Percentiles rank a stretch among this genome's conserved stretches.
phyloP scores from a whole-genome alignment of 2,888 invertebrate species.

The Nymphalis polychloros region DNA sequence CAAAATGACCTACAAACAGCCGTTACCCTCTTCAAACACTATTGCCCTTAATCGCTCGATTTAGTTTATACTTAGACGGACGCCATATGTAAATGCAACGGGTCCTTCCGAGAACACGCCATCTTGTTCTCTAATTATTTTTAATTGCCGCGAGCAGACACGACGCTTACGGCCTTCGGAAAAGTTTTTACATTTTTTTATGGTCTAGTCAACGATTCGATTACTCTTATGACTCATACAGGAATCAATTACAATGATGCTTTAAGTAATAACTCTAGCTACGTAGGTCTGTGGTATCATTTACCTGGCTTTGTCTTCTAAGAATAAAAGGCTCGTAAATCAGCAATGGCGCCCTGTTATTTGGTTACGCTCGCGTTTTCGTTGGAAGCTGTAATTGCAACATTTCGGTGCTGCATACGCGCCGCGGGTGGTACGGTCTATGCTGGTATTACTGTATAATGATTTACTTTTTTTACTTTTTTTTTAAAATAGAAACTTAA shows the following conservation, averaged over 20 bases:
- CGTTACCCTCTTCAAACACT: conserved; percentile 78
- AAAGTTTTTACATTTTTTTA: conserved; percentile 69
- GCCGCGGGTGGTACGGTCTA: conserved; percentile 42
- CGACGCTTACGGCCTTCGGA: conserved; percentile 72
- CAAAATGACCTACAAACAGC: conserved; percentile 33
- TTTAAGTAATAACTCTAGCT: background rate
- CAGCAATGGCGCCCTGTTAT: conserved; percentile 78
- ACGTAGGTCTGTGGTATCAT: conserved; percentile 42
- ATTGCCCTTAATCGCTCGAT: conserved; percentile 77
- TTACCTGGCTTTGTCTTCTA: conserved; percentile 65
- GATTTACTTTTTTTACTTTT: conserved; percentile 20
- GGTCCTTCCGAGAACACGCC: conserved; percentile 77
- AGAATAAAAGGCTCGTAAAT: conserved; percentile 72
- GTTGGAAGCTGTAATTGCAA: conserved; percentile 47
- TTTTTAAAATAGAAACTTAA: background rate
- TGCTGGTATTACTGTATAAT: conserved; percentile 31
- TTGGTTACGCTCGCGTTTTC: conserved; percentile 65
- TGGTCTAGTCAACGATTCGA: conserved; percentile 76
- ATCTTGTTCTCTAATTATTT: conserved; percentile 80
- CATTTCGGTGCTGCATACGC: conserved; percentile 33
- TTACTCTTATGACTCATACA: conserved; percentile 52
- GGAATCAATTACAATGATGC: background rate
- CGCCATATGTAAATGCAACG: conserved; percentile 77
- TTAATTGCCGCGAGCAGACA: conserved; percentile 78
- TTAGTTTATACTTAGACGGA: conserved; percentile 63